Base-by-base conservation (phyloP, 2,797 vertebrate genomes). In the Acipenser ruthenus region DNA sequence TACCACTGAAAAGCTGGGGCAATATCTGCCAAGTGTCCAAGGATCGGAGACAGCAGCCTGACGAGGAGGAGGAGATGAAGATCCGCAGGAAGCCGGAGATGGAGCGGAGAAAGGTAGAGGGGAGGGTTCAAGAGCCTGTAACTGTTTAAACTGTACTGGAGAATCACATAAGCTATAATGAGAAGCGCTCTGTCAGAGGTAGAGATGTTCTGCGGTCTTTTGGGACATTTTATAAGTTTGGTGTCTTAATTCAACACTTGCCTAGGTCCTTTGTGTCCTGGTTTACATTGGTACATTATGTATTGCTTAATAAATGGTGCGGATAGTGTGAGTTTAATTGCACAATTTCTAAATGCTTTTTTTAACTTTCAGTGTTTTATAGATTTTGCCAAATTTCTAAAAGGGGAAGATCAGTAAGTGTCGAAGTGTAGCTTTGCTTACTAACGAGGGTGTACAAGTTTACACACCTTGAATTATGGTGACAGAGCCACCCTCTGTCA, bases 1-100 rank as follows among this genome's bases (percentile, higher is more conserved):
- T 77, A 11, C 87, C 87, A 0, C 69, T 90, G 61, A 86, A 82
- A 77, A 73, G 78, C n/a, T 82, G 84, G 83, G 78, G 82, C 52
- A 87, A 84, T 49, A 68, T 75, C 62, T 84, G 81, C 72, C 72
- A 72, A 63, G 71, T 82, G 7, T 67, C 75, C 61, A 78, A 82
- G 65, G 73, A 73, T 63, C 68, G 80, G 74, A 69, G 78, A 70
- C 72, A 77, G 56, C 65, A 71, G 10, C 78, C 78, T 12, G 66
- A 69, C 13, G 79, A 85, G 0, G 82, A 85, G 65, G 78, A 69
- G 63, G 77, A 70, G 67, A 15, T 58, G 12, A 73, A 48, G 5
- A 67, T 71, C 7, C 64, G 75, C 61, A 37, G 37, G 37, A 83
- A 76, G 67, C 55, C 67, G 51, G 78, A 82, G 60, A 69, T 77